Base-by-base conservation (phyloP, 2,888 invertebrate genomes). In the Acrocyrtus sp. region DNA sequence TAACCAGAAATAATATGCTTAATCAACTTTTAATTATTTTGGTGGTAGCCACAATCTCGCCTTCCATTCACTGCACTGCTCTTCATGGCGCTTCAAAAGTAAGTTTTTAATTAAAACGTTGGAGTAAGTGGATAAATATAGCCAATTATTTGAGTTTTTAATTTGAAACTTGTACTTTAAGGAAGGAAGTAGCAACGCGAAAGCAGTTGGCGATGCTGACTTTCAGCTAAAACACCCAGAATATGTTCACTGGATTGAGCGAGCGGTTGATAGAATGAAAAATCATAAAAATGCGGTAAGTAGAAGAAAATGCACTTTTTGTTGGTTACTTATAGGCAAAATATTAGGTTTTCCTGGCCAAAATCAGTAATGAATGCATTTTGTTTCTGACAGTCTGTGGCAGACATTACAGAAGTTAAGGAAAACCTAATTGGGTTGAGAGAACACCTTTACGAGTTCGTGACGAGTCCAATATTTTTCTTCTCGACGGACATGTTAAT, bases 371-470 rank as follows among this genome's bases (percentile, higher is more conserved):
- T n/a, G n/a, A n/a, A n/a, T n/a, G n/a, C n/a, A n/a, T n/a, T n/a
- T n/a, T n/a, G n/a, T n/a, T 58, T 58, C n/a, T 4, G 19, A 29
- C 24, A 58, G 58, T 21, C 48, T 6, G 47, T 29, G 29, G 61
- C 17, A n/a, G 61, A 61, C 21, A 6, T 61, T 3, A 21, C 29
- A 4, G 29, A 48, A n/a, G 47, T 61, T n/a, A 27, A 48, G 2
- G 19, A 3, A 8, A 15, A 26, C 5, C 21, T 48, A 10, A 22
- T n/a, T 3, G 21, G n/a, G 1, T 15, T 19, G 4, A 24, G 47
- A n/a, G 26, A 29, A 3, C 17, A 27, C 15, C 21, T 61, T 15
- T 61, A 61, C 34, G 61, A 61, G 4, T 61, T 48, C 19, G 61
- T 61, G 17, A 50, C 50, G 2, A 29, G 61, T 21, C 61, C 61